phyloP scores from a whole-genome alignment of 2,113 vertebrate species.

The Phodopus roborovskii region DNA sequence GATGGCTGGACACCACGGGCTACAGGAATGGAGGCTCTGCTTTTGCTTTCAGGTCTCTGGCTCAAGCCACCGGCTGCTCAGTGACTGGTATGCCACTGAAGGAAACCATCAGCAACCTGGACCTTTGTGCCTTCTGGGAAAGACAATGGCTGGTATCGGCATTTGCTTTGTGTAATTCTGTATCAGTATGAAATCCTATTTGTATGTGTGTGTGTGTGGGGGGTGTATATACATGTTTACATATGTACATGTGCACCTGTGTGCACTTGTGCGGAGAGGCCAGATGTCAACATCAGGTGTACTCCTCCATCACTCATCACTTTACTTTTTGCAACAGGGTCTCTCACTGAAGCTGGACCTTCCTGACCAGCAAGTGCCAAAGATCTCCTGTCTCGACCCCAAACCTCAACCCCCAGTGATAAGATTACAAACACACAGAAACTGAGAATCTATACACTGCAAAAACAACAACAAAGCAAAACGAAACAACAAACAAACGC shows the following conservation, averaged over 20 bases:
- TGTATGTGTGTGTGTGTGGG: neutral
- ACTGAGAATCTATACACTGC: neutral
- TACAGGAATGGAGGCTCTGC: neutral
- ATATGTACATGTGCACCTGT: neutral
- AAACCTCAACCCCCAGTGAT: neutral
- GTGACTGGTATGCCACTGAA: neutral
- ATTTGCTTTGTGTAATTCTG: neutral
- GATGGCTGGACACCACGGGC: rapidly evolving
- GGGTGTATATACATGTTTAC: neutral
- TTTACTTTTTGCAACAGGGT: neutral
- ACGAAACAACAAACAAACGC: neutral
- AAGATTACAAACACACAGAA: neutral
- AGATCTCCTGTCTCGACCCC: neutral
- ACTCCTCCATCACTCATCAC: neutral
- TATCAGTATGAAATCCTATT: neutral
- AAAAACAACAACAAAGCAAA: neutral
- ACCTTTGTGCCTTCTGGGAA: neutral
- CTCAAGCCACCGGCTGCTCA: neutral
- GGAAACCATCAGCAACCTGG: neutral
- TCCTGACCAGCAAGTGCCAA: neutral
- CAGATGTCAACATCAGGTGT: neutral
- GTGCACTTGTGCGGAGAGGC: neutral
- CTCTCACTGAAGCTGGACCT: neutral
- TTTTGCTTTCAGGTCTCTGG: neutral
- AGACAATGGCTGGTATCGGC: rapidly evolving